A percentile compares a stretch with the other conserved stretches of the same genome.
phyloP scores from a whole-genome alignment of 2,113 vertebrate genomes.

The Pelecanoides urinatrix region DNA sequence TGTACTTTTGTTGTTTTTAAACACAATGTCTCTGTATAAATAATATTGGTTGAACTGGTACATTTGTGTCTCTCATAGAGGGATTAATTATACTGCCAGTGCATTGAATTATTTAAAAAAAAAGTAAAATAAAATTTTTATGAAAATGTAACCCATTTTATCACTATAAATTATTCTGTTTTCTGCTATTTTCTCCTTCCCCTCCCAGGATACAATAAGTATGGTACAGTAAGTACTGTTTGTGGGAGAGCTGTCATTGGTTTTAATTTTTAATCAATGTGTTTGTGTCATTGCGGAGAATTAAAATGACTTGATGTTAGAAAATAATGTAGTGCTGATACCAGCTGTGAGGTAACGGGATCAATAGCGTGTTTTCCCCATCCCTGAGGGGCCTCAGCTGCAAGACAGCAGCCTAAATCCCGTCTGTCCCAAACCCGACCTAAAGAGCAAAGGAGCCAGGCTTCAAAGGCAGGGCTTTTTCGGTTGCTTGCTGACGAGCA shows the following conservation, averaged over 20 bases:
- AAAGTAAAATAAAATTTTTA: constrained; percentile 83
- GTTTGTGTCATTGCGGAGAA: neutral
- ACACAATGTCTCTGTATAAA: constrained; percentile 92
- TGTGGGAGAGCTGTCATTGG: constrained; percentile 15
- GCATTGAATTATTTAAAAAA: constrained; percentile 83
- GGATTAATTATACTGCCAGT: constrained; percentile 81
- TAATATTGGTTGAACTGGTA: constrained; percentile 87
- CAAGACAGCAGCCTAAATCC: neutral
- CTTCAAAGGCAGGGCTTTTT: neutral
- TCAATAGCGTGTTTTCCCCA: neutral
- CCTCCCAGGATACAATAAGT: neutral
- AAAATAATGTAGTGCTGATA: neutral
- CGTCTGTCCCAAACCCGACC: neutral
- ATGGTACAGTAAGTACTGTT: constrained; percentile 40
- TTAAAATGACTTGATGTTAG: neutral
- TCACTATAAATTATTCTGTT: constrained; percentile 51
- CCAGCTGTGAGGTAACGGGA: neutral
- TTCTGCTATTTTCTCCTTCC: constrained; percentile 39
- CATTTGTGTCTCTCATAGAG: constrained; percentile 79
- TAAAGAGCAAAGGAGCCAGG: neutral
- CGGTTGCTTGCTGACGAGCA: neutral
- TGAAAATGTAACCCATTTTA: constrained; percentile 74
- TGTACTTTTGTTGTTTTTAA: constrained; percentile 95
- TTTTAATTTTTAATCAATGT: constrained; percentile 64
- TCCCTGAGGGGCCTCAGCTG: neutral